Conservation (phyloP, 2,113 vertebrate species). For the Microtus ochrogaster region DNA sequence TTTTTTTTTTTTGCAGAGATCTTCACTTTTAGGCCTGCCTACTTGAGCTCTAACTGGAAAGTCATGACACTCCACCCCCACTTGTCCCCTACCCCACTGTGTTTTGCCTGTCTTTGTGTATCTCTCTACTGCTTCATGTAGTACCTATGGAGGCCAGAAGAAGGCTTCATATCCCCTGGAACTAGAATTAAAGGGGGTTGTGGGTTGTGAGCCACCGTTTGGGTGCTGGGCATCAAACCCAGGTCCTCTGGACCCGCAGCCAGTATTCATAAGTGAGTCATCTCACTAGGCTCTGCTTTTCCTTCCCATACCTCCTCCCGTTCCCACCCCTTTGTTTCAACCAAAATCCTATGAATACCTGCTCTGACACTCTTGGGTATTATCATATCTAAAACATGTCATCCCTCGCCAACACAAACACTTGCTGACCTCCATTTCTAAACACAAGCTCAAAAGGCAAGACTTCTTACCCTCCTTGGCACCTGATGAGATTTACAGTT, state of each 20-base stretch:
- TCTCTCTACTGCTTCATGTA: not conserved
- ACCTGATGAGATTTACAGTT: not conserved
- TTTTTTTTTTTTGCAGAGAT: not conserved
- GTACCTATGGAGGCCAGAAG: not conserved
- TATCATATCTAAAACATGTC: not conserved
- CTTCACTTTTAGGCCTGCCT: not conserved
- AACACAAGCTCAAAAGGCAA: not conserved
- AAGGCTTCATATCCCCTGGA: not conserved
- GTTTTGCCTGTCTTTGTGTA: not conserved
- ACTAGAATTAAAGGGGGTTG: not conserved
- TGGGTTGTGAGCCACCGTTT: not conserved
- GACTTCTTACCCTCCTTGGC: not conserved
- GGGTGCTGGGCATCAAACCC: not conserved
- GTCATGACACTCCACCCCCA: not conserved
- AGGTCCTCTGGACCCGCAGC: not conserved
- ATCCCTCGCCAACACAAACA: not conserved
- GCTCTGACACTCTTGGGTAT: not conserved
- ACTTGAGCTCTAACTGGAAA: not conserved
- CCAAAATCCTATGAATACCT: not conserved
- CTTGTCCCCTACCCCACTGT: not conserved
- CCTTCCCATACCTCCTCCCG: no score
- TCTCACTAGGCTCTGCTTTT: not conserved
- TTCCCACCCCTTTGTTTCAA: not conserved
- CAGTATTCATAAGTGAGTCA: not conserved
- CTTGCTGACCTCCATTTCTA: not conserved